Evolutionary conservation across 2,888 invertebrate species (phyloP).

Genomic region (Agelastica alni): DNA sequence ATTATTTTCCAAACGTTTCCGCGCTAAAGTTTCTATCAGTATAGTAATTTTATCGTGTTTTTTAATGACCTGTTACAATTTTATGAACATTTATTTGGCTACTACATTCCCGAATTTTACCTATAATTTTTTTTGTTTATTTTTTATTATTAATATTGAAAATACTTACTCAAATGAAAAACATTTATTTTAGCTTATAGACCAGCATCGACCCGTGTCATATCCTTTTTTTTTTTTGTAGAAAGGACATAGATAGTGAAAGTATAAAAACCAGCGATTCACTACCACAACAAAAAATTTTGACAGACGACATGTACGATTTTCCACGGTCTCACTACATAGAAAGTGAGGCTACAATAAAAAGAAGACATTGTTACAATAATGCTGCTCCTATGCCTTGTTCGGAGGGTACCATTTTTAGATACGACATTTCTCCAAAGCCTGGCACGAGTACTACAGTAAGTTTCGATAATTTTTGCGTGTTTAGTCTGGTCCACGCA

Average conservation of each 20-base stretch:
- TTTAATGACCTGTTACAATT: no score
- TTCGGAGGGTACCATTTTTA: conserved; percentile 61
- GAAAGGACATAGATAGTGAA: conserved; percentile 16
- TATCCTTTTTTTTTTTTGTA: conserved; percentile 11
- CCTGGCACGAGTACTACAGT: conserved; percentile 48
- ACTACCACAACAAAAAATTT: conserved; percentile 32
- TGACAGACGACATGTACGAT: conserved; percentile 68
- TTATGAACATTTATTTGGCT: no score
- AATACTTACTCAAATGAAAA: no score
- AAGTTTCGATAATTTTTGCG: conserved; percentile 24
- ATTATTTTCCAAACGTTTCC: no score
- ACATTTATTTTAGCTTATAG: no score
- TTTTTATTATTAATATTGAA: no score
- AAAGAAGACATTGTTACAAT: conserved; percentile 62
- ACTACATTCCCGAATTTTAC: no score
- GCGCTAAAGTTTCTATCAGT: no score
- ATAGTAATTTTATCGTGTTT: no score
- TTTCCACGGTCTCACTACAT: conserved; percentile 70
- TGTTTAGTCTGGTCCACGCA: no score
- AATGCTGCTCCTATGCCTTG: conserved; percentile 63
- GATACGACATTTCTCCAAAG: conserved; percentile 61
- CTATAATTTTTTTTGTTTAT: no score
- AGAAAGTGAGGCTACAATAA: conserved; percentile 48
- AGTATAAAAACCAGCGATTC: background rate
- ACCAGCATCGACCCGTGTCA: no score